These are phyloP conservation scores for Hypolimnas misippus DNA, from an alignment of 2,888 invertebrate genomes.

Conservation along the genomic window DNA sequence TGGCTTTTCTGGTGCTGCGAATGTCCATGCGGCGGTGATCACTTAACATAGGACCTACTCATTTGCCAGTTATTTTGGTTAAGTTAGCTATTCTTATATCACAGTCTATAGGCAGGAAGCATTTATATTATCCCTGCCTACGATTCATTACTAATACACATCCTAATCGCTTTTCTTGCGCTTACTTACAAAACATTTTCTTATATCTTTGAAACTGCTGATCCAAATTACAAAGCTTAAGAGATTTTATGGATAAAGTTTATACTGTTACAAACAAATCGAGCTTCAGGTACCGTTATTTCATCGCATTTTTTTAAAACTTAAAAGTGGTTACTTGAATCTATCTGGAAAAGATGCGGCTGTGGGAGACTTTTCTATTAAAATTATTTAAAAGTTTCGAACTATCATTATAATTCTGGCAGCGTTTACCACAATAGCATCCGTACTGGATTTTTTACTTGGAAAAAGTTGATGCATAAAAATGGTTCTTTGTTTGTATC, in stretches of 20 bases:
- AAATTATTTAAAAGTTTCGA: constrained; percentile 2
- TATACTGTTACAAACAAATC: not conserved
- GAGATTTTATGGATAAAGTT: not conserved
- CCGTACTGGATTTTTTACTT: not conserved
- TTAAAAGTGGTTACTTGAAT: not conserved
- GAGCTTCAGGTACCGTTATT: not conserved
- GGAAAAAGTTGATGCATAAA: not conserved
- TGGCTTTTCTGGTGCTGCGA: no score
- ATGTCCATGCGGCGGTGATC: no score
- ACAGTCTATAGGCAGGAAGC: no score
- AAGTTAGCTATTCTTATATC: no score
- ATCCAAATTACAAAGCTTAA: not conserved
- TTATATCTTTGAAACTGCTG: not conserved
- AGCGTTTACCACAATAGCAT: not conserved
- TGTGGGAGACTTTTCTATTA: not conserved
- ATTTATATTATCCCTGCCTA: no score
- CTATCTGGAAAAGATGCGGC: not conserved
- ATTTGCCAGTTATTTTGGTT: no score
- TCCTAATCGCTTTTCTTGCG: not conserved
- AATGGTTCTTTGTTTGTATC: no score
- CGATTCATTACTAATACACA: not conserved
- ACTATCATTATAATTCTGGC: not conserved
- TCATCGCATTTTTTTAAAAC: no score
- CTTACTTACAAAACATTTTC: not conserved
- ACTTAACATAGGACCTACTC: no score